Conservation (phyloP, 2,797 vertebrate species). For the Anomalospiza imberbis region DNA sequence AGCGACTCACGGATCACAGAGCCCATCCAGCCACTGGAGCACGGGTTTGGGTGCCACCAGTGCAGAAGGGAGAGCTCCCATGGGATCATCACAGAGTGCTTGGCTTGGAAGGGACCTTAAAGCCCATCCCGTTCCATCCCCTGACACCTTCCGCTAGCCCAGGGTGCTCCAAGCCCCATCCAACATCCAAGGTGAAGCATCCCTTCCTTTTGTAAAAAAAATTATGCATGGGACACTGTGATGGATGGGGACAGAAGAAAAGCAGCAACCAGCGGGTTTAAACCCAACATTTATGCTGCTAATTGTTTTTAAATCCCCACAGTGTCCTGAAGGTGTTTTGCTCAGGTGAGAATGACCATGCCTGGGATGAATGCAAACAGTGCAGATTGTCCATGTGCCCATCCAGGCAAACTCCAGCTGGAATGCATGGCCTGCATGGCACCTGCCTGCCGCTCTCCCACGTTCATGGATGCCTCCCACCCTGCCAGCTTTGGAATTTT, state of each 20-base stretch:
- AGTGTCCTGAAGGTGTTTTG: accelerated
- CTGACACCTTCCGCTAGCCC: neutral
- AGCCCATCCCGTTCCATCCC: neutral
- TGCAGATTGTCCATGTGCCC: accelerated
- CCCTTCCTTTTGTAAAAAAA: neutral
- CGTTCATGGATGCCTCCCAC: accelerated
- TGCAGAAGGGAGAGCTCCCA: neutral
- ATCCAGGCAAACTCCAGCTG: neutral
- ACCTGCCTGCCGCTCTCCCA: accelerated
- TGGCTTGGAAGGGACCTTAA: no score
- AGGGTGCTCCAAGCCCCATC: neutral
- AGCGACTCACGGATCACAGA: neutral
- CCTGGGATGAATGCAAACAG: accelerated
- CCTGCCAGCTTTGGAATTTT: neutral
- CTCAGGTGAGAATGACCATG: accelerated
- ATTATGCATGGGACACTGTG: no score
- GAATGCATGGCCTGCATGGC: accelerated
- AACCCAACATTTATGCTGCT: neutral
- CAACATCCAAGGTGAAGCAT: neutral
- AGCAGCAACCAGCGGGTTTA: neutral
- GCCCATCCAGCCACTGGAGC: neutral
- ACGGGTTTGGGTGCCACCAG: neutral
- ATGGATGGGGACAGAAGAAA: neutral
- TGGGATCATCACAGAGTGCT: neutral
- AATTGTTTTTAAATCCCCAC: neutral